Base-by-base conservation (phyloP, 2,888 invertebrate species). In the Eristalis pertinax region DNA sequence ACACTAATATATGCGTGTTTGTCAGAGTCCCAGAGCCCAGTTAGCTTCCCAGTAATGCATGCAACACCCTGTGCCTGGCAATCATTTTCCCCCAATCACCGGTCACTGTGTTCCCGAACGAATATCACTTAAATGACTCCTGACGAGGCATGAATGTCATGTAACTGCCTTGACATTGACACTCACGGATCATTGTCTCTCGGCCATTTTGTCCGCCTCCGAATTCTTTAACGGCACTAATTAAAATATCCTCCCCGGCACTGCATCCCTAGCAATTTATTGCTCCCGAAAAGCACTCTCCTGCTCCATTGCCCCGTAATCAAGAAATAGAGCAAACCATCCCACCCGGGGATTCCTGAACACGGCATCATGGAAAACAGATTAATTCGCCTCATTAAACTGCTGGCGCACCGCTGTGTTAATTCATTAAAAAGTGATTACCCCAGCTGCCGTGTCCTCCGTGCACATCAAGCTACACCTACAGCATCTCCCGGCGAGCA, bases 361-460 rank as follows among this genome's bases (percentile, higher is more conserved):
- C 43, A 60, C 43, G 10, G 22, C 65, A 73, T 50, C 32, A 62
- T 19, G 26, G 19, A 4, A 24, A 56, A 62, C 60, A 69, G 58
- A 80, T 76, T 80, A 80, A 72, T 84, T 72, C 11, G 60, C 32
- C 50, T 72, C 76, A 72, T 80, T 80, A 81, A 76, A 35, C 63
- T 43, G 68, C 22, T 41, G 63, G 32, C 58, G 8, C 80, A 72
- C 63, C 64, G 35, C 19, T 62, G 70, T 74, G 77, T 82, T 78
- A 70, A 85, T 82, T 82, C 74, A 86, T 86, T 86, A 86, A 82
- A 86, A 78, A 74, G 65, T 74, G 70, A 82, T 86, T 78, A 83
- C 62, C 74, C 74, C 38, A 24, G 43, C 72, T 73, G 67, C 32
- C 74, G 50, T 43, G 67, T 43, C 24, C 79, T 69, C 62, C 41